These are phyloP conservation scores for Myrmophylax atrothorax DNA, from an alignment of 2,113 vertebrate species.

Conservation along the genomic window DNA sequence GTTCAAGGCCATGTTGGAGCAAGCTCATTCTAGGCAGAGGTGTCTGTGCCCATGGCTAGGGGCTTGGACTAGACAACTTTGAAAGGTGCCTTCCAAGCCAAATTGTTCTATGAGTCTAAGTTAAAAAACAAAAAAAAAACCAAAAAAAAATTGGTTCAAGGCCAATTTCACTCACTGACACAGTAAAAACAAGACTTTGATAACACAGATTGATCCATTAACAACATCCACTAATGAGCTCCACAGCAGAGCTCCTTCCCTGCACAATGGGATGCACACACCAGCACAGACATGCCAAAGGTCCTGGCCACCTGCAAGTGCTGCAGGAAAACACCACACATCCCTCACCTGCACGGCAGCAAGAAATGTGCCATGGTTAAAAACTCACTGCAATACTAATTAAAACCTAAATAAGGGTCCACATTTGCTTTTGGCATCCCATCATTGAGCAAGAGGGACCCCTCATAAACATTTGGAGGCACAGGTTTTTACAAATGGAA, in stretches of 20 bases:
- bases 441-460: neutral
- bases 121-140: too few species aligned
- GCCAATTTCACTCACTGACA: neutral
- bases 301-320: neutral
- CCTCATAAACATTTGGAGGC: neutral
- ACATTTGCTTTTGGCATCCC: neutral
- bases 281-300: neutral
- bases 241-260: neutral
- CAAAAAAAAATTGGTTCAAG: neutral
- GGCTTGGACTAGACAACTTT: neutral
- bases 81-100: neutral
- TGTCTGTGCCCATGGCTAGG: neutral
- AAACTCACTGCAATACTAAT: neutral
- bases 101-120: accelerated
- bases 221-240: neutral
- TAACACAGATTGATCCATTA: neutral
- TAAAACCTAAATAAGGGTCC: neutral
- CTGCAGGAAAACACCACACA: neutral
- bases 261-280: accelerated
- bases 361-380: accelerated
- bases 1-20: neutral
- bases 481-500: neutral
- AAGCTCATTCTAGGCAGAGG: neutral
- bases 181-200: neutral
- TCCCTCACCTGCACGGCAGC: neutral